These are phyloP conservation scores for Ochotona curzoniae DNA, from an alignment of 2,113 vertebrate species.

Conservation along the genomic window DNA sequence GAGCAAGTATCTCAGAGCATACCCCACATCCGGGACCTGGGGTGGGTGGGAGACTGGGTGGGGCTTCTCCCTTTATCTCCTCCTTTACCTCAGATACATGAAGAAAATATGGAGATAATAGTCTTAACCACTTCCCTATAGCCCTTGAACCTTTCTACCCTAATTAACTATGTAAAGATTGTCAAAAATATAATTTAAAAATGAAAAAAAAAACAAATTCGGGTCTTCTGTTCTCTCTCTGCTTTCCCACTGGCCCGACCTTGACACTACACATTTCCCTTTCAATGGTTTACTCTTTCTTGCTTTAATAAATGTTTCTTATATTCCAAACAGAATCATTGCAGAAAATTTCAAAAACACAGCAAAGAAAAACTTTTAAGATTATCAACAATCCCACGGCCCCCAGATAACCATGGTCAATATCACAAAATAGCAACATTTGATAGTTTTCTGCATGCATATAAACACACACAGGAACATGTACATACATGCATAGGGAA, in stretches of 20 bases:
- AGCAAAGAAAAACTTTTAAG: background rate
- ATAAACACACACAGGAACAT: background rate
- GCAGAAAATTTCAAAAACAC: constrained; percentile 29
- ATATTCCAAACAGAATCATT: background rate
- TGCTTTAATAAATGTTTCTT: background rate
- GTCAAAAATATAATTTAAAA: no score
- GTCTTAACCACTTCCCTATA: no score
- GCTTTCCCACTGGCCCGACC: background rate
- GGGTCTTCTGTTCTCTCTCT: background rate
- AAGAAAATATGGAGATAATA: no score
- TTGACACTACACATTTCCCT: background rate
- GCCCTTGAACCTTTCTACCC: no score
- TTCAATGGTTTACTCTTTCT: background rate
- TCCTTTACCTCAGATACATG: no score
- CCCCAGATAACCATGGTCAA: background rate
- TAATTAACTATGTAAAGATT: no score
- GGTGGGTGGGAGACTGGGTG: no score
- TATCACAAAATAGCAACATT: constrained; percentile 27
- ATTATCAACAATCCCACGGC: background rate
- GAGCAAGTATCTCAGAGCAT: no score
- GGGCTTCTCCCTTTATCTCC: no score
- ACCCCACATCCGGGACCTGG: no score
- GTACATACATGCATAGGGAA: background rate
- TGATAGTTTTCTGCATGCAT: background rate
- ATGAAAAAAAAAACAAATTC: background rate